Evolutionary conservation across 2,113 vertebrate genomes (phyloP).

Genomic region (Eleginops maclovinus): DNA sequence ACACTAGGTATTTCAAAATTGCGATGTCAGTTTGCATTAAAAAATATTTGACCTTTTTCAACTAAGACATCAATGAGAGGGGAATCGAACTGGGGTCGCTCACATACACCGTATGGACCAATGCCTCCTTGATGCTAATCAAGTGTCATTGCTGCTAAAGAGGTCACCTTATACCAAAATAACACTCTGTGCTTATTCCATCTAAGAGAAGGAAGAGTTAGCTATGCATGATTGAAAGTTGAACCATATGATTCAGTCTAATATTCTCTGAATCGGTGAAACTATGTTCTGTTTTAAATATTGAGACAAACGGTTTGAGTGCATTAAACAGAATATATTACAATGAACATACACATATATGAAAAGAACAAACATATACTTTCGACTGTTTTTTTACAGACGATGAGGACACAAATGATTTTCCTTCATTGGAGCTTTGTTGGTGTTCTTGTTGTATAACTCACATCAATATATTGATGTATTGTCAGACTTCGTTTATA

Average conservation of each 20-base stretch:
- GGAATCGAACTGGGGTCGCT: slow-evolving; percentile 20
- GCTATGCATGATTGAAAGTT: slow-evolving; percentile 64
- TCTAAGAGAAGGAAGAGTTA: slow-evolving; percentile 55
- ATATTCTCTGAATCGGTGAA: slow-evolving; percentile 32
- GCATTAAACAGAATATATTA: neutral
- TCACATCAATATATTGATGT: slow-evolving; percentile 12
- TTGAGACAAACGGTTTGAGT: neutral
- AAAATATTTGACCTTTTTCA: slow-evolving; percentile 28
- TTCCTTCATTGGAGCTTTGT: neutral
- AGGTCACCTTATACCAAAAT: slow-evolving; percentile 71
- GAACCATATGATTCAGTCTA: slow-evolving; percentile 65
- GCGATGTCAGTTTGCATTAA: slow-evolving; percentile 11
- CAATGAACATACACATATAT: neutral
- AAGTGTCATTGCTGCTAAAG: slow-evolving; percentile 55
- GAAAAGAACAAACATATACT: neutral
- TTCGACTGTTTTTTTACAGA: neutral
- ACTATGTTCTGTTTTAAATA: slow-evolving; percentile 26
- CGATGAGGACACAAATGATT: slow-evolving; percentile 8
- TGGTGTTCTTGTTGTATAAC: slow-evolving; percentile 9
- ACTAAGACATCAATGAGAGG: slow-evolving; percentile 16
- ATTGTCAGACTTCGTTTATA: slow-evolving; percentile 31
- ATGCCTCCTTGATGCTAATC: slow-evolving; percentile 30
- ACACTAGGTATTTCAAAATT: slow-evolving; percentile 35
- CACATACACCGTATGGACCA: slow-evolving; percentile 25
- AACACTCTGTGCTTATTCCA: slow-evolving; percentile 57